Evolutionary conservation across 2,888 invertebrate genomes (phyloP), one percentile per base, ranked within the genome.

Genomic region (Acleris sparsana): DNA sequence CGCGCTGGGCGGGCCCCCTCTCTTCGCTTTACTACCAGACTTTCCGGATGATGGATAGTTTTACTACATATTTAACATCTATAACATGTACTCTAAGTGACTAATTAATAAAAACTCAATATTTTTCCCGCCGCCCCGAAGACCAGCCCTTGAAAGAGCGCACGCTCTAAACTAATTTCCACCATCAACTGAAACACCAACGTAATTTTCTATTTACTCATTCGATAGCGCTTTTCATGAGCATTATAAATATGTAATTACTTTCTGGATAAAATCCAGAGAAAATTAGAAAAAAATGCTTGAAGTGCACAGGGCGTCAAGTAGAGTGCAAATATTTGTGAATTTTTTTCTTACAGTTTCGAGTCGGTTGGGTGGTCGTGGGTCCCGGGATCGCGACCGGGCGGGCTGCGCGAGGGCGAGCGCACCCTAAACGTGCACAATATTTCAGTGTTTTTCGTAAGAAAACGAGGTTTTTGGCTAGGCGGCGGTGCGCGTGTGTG

Each of bases 351-450:
- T 67, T 68, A 67, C 63, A 62, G 73, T 81, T 82, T 70, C 61
- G 63, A 29, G 39, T 58, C 46, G 64, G 68, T 66, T 46, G 48
- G 18, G 17, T 43, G 18, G 3, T 13, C n/a, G 52, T 69, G 65
- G 61, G 71, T 71, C 63, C 60, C 66, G 33, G 70, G 63, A 70
- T 57, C 59, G 69, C 67, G 70, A 67, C 75, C 72, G 67, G 79
- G 73, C 73, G 71, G 70, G 53, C 57, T 89, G 91, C 89, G 91
- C 90, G 86, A 77, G 85, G 81, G 73, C 72, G 72, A 66, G 67
- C 75, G 76, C 73, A 77, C 80, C 80, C 80, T 88, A 86, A 92
- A 90, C 78, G 70, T 86, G 77, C 82, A 85, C 83, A 89, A 86
- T 89, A 89, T 84, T 73, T 76, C 74, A 72, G 72, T 73, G 78